Evolutionary conservation across 2,113 vertebrate genomes (phyloP), one percentile per base, ranked within the genome.

Genomic region (Rhizomys pruinosus): DNA sequence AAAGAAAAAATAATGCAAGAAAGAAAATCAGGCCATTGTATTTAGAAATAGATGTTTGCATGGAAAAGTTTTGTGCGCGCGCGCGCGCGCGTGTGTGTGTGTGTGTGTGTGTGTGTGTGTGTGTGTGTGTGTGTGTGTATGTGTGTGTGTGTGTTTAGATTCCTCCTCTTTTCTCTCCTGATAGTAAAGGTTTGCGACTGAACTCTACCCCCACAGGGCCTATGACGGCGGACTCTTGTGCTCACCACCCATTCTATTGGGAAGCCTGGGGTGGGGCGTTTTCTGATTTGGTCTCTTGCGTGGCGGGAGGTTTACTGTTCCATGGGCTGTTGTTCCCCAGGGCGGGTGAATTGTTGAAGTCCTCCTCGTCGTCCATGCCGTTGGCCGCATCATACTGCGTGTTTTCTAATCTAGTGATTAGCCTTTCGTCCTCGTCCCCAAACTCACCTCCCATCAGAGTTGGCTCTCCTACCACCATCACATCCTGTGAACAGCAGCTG

Each of bases 351-450:
- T 98, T 98, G 98, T 98, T 99, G 98, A 99, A 99, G 98, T 99
- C 99, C 96, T 99, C 99, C 90, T 99, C 99, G 94, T 99, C 99
- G 96, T 99, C 99, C 98, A 99, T 98, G 97, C 99, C 99, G 96
- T 99, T 99, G 98, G 99, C 99, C 97, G 99, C 99, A 97, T 99
- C 99, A 90, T 99, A 99, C 97, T 99, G 99, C 89, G 99, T 99
- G 97, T 99, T 99, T 98, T 99, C 99, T 98, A 99, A 99, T 97
- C 99, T 99, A 90, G 99, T 99, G 99, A 99, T 99, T 98, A 99
- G 99, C 97, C 99, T 99, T 98, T 99, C 99, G 11, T 99, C 99
- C 98, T 99, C 99, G 94, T 99, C 99, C 95, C 99, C 99, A 89
- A 99, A 99, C 98, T 99, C 99, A 92, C 99, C 99, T 89, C 99